Base-by-base conservation (phyloP, 2,888 invertebrate genomes). In the Blomia tropicalis region DNA sequence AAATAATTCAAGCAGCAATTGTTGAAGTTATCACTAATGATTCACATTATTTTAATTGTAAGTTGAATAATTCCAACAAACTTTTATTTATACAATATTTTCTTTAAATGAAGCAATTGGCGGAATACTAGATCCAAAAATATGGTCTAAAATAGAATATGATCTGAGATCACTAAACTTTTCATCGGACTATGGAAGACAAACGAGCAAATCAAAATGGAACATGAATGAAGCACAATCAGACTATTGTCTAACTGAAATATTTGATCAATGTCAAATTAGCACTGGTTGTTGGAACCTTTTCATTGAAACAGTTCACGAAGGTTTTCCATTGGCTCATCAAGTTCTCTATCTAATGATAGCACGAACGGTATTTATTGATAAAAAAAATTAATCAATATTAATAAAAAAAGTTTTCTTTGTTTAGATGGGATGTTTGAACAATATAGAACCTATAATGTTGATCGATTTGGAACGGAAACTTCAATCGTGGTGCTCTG, bases 291-390 rank as follows among this genome's bases (percentile, higher is more conserved):
- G 60, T 36, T 60, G 60, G 60, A 27, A 27, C 17, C 2, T 56
- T 7, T 30, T 60, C 30, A 51, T 36, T 22, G 56, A 5, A 3
- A 1, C 23, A 17, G 2, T 22, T 22, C 44, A 51, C 23, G 2
- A 60, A 51, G 60, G 44, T 27, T 60, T 44, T 30, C 60, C 53
- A 2, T 31, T 60, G 53, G 23, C 60, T 32, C 60, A 60, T 31
- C 60, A 60, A 23, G 53, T 60, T 5, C 44, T 60, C 17, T 60
- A 60, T 36, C 19, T 56, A n/a, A 47, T 29, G 30, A 51, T 60
- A 2, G 51, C 53, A 22, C 25, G 23, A 31, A 32, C 14, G 59
- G 59, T 59, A 1, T 11, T n/a, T 44, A n/a, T 44, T 5, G n/a
- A n/a, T 19, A 44, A 44, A 11, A 44, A 44, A 11, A 44, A 5